Evolutionary conservation across 2,888 invertebrate species (phyloP).

Genomic region (Labia minor): DNA sequence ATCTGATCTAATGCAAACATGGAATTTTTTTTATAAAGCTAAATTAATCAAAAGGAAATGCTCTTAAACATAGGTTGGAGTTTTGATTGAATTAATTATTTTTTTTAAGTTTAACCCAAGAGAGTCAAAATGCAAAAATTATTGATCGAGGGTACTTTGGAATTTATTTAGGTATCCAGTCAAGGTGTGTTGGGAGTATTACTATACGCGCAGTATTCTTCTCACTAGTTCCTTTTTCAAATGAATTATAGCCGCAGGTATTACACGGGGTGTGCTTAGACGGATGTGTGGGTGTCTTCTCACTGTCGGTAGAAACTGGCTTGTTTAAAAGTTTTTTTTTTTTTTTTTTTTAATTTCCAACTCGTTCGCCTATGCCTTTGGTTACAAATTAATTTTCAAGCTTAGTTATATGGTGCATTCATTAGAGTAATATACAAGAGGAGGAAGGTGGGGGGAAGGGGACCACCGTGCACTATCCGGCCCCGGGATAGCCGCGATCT

Average conservation of each 20-base stretch:
- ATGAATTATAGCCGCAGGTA: background rate
- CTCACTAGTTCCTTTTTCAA: background rate
- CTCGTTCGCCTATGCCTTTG: background rate
- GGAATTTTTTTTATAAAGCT: too few species aligned
- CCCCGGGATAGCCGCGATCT: background rate
- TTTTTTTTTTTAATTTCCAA: background rate
- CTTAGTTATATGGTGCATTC: background rate
- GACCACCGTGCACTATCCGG: background rate
- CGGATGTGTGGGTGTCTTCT: background rate
- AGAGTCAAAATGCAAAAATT: too few species aligned
- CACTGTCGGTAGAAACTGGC: background rate
- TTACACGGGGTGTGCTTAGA: background rate
- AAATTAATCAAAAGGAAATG: too few species aligned
- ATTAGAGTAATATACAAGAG: background rate
- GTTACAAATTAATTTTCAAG: slow-evolving; percentile 5
- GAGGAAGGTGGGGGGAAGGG: background rate
- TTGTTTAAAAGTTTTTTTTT: background rate
- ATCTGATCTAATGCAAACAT: too few species aligned
- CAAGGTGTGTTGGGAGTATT: too few species aligned
- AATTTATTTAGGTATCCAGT: too few species aligned
- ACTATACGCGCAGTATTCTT: background rate
- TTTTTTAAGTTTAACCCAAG: too few species aligned
- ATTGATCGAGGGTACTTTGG: too few species aligned
- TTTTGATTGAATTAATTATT: too few species aligned
- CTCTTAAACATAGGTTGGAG: too few species aligned